Evolutionary conservation across 2,113 vertebrate genomes (phyloP).

Genomic region (Odobenus rosmarus): DNA sequence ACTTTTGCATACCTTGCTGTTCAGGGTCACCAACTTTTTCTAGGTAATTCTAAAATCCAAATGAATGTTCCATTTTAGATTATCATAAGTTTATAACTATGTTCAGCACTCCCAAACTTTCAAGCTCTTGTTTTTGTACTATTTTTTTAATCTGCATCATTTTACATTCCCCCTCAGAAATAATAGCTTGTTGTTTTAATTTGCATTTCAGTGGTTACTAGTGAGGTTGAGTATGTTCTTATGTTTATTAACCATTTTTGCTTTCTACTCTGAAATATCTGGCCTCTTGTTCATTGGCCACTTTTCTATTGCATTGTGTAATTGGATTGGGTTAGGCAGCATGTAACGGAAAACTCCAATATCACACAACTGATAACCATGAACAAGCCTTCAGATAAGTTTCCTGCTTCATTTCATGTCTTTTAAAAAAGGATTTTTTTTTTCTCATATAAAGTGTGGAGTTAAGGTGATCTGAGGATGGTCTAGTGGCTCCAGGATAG

Average conservation of each 20-base stretch:
- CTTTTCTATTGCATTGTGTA: background rate
- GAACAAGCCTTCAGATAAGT: too few species aligned
- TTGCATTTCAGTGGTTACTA: background rate
- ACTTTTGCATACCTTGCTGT: background rate
- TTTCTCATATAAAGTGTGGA: background rate
- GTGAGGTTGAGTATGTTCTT: background rate
- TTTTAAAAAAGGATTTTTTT: background rate
- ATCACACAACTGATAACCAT: too few species aligned
- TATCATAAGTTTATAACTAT: background rate
- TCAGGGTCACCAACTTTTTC: background rate
- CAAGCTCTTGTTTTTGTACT: background rate
- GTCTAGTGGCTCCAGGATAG: background rate
- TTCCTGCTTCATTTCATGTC: too few species aligned
- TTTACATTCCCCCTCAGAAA: background rate
- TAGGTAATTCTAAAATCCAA: background rate
- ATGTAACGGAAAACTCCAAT: background rate
- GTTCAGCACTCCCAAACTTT: background rate
- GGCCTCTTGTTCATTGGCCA: background rate
- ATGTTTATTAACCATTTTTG: background rate
- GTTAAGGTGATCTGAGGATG: background rate
- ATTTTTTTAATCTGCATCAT: background rate
- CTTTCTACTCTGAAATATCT: background rate
- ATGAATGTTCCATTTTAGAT: background rate
- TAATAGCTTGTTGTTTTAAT: background rate
- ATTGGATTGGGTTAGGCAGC: background rate